Percentiles rank a stretch among this genome's conserved stretches.
Conservation (phyloP, 1,140 invertebrate genomes). For the Procambarus clarkii region DNA sequence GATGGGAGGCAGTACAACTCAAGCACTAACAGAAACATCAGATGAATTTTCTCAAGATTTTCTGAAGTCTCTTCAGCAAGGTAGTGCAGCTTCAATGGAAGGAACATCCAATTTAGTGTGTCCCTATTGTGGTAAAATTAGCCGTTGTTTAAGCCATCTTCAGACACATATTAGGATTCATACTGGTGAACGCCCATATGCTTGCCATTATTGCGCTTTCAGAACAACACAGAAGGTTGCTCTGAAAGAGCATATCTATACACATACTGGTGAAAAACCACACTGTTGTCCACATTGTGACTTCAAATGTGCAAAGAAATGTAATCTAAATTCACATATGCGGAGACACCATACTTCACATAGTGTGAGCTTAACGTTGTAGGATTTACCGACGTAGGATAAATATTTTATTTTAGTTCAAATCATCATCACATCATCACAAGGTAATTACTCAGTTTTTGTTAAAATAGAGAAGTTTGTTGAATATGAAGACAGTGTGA, state of each 20-base stretch:
- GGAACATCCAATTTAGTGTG: constrained; percentile 25
- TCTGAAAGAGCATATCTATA: constrained; percentile 65
- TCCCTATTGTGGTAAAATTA: constrained; percentile 47
- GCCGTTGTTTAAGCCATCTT: constrained; percentile 55
- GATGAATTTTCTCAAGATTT: constrained; percentile 35
- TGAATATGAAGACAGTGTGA: too few species aligned
- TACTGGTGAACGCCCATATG: constrained; percentile 56
- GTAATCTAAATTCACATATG: constrained; percentile 59
- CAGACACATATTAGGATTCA: constrained; percentile 52
- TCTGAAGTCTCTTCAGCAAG: constrained; percentile 25
- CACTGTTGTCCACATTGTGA: constrained; percentile 55
- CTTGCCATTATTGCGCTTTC: constrained; percentile 45
- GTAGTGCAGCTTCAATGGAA: neutral
- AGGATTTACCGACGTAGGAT: neutral
- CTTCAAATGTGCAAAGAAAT: constrained; percentile 60
- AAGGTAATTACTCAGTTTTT: too few species aligned
- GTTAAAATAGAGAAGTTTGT: too few species aligned
- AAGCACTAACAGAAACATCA: neutral
- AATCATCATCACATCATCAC: too few species aligned
- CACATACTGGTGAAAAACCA: constrained; percentile 65
- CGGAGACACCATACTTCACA: constrained; percentile 74
- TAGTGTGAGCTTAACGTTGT: neutral
- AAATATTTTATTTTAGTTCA: too few species aligned
- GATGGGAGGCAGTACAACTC: neutral
- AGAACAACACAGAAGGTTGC: constrained; percentile 62